phyloP scores from a whole-genome alignment of 2,888 invertebrate species.

The Rotaria magnacalcarata region DNA sequence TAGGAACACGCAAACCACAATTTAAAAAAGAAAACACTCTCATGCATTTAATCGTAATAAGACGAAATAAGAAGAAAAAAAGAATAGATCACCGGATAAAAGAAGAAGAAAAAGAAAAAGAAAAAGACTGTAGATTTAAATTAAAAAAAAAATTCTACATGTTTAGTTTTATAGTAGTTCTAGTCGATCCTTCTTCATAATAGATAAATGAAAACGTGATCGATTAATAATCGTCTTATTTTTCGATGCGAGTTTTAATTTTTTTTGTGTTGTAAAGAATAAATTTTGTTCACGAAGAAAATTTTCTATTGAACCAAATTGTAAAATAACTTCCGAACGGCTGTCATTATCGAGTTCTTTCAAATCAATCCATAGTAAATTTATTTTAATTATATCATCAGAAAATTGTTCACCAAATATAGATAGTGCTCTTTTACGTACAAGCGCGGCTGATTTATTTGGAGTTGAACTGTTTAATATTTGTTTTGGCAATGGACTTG shows the following conservation, averaged over 20 bases:
- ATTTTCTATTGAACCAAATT: slow-evolving; percentile 31
- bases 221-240: neutral
- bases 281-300: slow-evolving; percentile 1
- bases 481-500: neutral
- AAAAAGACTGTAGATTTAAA: neutral
- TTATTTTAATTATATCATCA: neutral
- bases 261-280: neutral
- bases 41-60: neutral
- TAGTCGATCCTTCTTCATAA: slow-evolving; percentile 13
- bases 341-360: neutral
- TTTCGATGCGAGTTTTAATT: neutral
- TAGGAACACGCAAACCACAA: neutral
- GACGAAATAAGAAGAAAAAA: neutral
- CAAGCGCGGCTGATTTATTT: neutral
- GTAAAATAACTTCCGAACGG: neutral
- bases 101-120: neutral
- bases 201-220: neutral
- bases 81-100: neutral
- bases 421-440: neutral
- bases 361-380: slow-evolving; percentile 17
- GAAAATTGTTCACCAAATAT: slow-evolving; percentile 22
- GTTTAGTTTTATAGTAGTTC: neutral
- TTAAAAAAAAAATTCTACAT: neutral
- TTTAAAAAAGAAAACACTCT: neutral
- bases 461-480: neutral